These are phyloP conservation scores for Volucella zonaria DNA, from an alignment of 2,888 invertebrate species.

Conservation along the genomic window DNA sequence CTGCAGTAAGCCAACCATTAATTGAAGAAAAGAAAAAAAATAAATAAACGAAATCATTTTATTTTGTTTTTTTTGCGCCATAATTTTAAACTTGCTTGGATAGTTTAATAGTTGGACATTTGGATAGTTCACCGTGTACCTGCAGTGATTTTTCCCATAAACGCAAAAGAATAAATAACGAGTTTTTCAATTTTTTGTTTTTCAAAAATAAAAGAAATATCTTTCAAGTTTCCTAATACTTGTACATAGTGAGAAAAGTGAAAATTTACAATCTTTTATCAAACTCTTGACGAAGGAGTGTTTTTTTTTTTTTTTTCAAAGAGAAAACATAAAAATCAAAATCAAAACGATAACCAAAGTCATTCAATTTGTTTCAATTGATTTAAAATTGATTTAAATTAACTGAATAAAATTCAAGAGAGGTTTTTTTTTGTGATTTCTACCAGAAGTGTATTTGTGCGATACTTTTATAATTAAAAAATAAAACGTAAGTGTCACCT, in stretches of 20 bases:
- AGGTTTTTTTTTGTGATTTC: conserved; percentile 46
- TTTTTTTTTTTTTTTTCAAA: conserved; percentile 39
- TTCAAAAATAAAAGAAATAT: background rate
- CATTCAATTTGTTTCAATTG: conserved; percentile 68
- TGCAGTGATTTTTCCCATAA: conserved; percentile 39
- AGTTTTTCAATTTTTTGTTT: background rate
- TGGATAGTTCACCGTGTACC: conserved; percentile 17
- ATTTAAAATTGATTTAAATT: conserved; percentile 70
- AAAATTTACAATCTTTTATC: conserved; percentile 17
- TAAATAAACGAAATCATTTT: background rate
- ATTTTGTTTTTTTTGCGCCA: conserved; percentile 21
- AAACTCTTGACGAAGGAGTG: conserved; percentile 46
- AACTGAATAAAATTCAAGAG: conserved; percentile 29
- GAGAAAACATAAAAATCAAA: conserved; percentile 11
- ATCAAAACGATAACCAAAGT: conserved; percentile 19
- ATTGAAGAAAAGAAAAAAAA: conserved; percentile 19
- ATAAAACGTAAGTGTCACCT: conserved; percentile 45
- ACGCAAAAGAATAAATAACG: background rate
- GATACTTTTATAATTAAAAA: conserved; percentile 13
- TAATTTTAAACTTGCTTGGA: conserved; percentile 27
- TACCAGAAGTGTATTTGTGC: conserved; percentile 26
- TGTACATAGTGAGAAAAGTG: background rate
- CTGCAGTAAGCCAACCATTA: conserved; percentile 24
- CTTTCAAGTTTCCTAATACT: background rate
- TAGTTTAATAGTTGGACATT: conserved; percentile 2